Conservation (phyloP, 1,140 invertebrate species). For the Agrilus planipennis region DNA sequence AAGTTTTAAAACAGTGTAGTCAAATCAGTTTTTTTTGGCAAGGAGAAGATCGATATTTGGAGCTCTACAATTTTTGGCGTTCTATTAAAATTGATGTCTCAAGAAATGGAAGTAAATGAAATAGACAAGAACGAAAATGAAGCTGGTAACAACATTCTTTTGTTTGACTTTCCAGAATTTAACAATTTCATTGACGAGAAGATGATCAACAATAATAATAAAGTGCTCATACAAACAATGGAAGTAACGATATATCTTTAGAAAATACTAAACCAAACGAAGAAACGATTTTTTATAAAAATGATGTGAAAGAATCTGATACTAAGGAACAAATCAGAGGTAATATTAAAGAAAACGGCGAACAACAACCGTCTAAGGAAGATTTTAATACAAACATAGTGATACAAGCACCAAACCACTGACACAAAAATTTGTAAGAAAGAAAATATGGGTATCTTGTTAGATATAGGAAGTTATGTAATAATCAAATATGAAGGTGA, state of each 20-base stretch:
- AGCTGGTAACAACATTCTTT: background rate
- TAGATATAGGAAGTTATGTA: background rate
- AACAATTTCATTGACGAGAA: too few relatives aligned
- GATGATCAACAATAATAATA: too few relatives aligned
- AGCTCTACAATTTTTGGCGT: conserved; percentile 2
- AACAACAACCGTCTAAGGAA: background rate
- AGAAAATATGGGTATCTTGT: background rate
- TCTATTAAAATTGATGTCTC: background rate
- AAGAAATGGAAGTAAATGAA: background rate
- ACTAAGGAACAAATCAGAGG: background rate
- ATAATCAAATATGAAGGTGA: background rate
- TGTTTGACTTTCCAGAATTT: conserved; percentile 1
- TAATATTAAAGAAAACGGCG: background rate
- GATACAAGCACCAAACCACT: too few relatives aligned
- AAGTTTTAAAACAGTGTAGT: background rate
- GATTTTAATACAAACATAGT: background rate
- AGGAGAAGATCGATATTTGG: background rate
- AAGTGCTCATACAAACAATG: background rate
- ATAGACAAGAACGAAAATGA: too few relatives aligned
- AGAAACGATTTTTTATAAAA: background rate
- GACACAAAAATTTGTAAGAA: background rate
- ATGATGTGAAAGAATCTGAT: background rate
- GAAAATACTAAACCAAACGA: background rate
- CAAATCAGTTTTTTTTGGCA: background rate
- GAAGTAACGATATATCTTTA: background rate